phyloP scores from a whole-genome alignment of 2,797 vertebrate genomes.

The Loriculus beryllinus region DNA sequence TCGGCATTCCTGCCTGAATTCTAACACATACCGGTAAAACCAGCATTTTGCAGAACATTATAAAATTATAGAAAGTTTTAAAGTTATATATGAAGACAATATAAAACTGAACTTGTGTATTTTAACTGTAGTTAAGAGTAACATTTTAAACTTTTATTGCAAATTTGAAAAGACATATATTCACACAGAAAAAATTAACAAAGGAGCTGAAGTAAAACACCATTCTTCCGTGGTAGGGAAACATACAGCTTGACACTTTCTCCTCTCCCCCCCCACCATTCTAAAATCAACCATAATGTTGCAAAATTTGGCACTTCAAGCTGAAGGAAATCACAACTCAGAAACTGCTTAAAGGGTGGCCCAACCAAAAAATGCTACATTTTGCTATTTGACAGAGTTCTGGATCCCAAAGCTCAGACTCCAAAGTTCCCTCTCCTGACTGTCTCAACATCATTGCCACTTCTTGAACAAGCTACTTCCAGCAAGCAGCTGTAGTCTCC shows the following conservation, averaged over 20 bases:
- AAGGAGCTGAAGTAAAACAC: constrained; percentile 2
- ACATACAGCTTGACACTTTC: not conserved
- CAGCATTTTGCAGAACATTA: not conserved
- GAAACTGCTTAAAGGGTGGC: not conserved
- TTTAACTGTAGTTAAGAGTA: not conserved
- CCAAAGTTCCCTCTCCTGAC: not conserved
- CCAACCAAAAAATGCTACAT: not conserved
- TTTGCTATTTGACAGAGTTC: not conserved
- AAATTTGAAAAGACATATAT: not conserved
- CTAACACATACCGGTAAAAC: not conserved
- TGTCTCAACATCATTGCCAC: not conserved
- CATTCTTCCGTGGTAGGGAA: not conserved
- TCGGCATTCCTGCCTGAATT: not conserved
- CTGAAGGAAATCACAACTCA: not conserved
- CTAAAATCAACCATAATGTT: not conserved
- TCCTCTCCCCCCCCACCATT: not conserved
- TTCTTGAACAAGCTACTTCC: not conserved
- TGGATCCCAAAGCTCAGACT: not conserved
- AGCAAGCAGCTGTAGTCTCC: not conserved
- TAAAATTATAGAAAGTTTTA: not conserved
- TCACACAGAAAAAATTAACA: not conserved
- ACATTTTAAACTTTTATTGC: not conserved
- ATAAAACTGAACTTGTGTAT: not conserved
- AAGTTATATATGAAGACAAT: not conserved
- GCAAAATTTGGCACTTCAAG: not conserved